These are phyloP conservation scores for Myotis davidii DNA, from an alignment of 2,113 vertebrate genomes.

Conservation along the genomic window DNA sequence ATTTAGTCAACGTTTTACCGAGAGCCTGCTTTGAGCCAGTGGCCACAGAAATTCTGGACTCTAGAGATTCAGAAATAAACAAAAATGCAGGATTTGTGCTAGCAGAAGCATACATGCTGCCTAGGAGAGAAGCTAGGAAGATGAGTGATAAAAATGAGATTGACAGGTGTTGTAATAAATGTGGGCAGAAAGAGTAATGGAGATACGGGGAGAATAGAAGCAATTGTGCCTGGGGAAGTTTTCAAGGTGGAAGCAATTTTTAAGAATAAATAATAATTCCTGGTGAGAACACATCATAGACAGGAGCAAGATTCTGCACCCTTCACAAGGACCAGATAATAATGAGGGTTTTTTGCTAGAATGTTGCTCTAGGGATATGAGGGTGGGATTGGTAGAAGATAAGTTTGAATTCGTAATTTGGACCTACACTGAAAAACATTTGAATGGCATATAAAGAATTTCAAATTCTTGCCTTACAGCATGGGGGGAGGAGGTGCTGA, in stretches of 20 bases:
- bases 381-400: not conserved
- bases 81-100: not conserved
- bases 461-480: not conserved
- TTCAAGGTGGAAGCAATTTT: slow-evolving; percentile 29
- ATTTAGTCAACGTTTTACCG: not conserved
- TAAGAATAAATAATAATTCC: slow-evolving; percentile 19
- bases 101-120: not conserved
- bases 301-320: not conserved
- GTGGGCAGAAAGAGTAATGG: not conserved
- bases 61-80: not conserved
- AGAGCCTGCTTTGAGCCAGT: not conserved
- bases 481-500: not conserved
- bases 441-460: not conserved
- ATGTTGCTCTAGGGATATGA: not conserved
- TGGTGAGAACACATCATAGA: not conserved
- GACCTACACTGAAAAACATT: too few relatives aligned
- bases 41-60: not conserved
- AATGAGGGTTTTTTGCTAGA: not conserved
- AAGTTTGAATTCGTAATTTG: not conserved
- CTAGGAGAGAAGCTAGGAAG: not conserved
- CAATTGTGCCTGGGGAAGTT: not conserved
- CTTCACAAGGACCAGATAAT: not conserved
- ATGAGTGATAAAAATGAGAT: not conserved
- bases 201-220: not conserved
- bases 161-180: not conserved